phyloP scores from a whole-genome alignment of 1,140 invertebrate species.

The Brachystomella parvula region DNA sequence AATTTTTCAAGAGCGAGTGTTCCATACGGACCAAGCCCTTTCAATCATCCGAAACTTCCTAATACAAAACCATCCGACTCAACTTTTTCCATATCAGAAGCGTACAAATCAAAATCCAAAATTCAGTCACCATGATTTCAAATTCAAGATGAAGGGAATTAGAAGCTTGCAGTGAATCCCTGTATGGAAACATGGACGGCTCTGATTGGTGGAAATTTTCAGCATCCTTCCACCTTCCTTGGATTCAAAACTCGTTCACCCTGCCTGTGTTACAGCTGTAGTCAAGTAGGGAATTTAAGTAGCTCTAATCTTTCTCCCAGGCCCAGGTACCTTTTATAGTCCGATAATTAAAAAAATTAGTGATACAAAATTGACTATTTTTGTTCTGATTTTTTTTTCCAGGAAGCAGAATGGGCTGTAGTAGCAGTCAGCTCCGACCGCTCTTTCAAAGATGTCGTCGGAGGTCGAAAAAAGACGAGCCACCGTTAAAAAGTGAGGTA shows the following conservation, averaged over 20 bases:
- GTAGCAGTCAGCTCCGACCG: constrained; percentile 31
- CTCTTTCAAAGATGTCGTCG: constrained; percentile 35
- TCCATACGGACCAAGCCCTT: constrained; percentile 3
- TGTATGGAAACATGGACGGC: too few species aligned
- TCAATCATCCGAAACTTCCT: constrained; percentile 11
- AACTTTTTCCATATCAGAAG: too few species aligned
- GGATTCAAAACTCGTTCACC: not conserved
- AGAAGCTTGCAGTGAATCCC: too few species aligned
- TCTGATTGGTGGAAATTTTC: too few species aligned
- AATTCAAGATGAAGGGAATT: too few species aligned
- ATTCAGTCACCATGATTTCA: too few species aligned
- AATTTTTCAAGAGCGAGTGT: constrained; percentile 16
- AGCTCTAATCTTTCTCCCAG: not conserved
- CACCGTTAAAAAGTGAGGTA: constrained; percentile 23
- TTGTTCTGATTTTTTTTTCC: not conserved
- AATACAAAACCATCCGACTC: constrained; percentile 8
- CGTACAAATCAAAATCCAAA: too few species aligned
- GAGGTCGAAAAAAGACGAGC: constrained; percentile 30
- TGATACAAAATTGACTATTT: not conserved
- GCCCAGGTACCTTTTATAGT: too few species aligned
- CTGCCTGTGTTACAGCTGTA: constrained; percentile 7
- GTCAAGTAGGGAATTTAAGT: constrained; percentile 7
- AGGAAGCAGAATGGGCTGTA: constrained; percentile 31
- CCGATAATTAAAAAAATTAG: not conserved
- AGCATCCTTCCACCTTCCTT: too few species aligned